A percentile compares a stretch with the other conserved stretches of the same genome.
phyloP scores from a whole-genome alignment of 2,888 invertebrate species.

The Tineola bisselliella region DNA sequence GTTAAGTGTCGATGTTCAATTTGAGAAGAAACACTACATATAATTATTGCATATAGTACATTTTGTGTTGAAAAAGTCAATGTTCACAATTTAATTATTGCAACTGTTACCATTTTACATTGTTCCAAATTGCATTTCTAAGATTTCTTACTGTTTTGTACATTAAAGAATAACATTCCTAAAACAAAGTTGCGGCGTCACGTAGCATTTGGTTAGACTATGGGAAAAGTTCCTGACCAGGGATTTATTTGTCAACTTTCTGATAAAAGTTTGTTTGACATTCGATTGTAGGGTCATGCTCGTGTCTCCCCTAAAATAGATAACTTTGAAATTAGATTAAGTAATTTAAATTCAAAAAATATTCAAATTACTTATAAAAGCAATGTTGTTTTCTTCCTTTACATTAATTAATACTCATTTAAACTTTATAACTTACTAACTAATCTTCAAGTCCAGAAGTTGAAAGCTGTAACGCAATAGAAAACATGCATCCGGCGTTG shows the following conservation, averaged over 20 bases:
- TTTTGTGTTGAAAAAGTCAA: no score
- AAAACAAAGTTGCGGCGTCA: constrained; percentile 15
- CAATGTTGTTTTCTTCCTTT: not conserved
- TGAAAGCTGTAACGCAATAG: not conserved
- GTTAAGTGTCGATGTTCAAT: no score
- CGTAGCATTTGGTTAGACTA: constrained; percentile 27
- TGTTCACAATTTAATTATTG: no score
- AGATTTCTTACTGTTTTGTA: not conserved
- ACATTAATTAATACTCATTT: not conserved
- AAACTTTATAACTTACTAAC: not conserved
- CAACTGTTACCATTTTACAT: no score
- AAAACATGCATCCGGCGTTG: not conserved
- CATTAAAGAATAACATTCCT: not conserved
- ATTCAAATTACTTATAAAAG: not conserved
- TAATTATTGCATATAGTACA: no score
- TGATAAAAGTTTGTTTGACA: constrained; percentile 64
- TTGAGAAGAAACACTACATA: no score
- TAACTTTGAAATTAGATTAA: not conserved
- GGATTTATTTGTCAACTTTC: constrained; percentile 65
- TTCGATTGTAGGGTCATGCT: constrained; percentile 59
- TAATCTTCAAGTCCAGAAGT: not conserved
- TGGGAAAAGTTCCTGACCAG: constrained; percentile 50
- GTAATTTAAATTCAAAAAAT: not conserved
- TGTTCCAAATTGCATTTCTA: not conserved
- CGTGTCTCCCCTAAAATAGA: constrained; percentile 35